phyloP scores from a whole-genome alignment of 2,888 invertebrate species.

The Beris morrisii region DNA sequence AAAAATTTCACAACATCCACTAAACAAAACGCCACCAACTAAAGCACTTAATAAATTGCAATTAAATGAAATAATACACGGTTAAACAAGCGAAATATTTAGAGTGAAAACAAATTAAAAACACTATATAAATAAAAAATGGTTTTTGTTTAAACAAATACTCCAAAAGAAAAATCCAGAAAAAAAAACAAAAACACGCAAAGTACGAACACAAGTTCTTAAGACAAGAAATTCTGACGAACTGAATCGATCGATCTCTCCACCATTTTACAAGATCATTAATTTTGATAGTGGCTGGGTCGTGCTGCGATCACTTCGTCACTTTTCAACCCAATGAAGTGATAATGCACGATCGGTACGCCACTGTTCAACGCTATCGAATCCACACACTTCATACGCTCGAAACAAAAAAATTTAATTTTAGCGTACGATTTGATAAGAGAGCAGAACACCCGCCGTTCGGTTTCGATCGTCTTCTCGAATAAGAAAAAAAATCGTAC shows the following conservation, averaged over 20 bases:
- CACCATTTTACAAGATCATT: background rate
- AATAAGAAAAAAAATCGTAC: no score
- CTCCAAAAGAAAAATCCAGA: slow-evolving; percentile 7
- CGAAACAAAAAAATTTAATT: background rate
- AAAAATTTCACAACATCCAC: slow-evolving; percentile 19
- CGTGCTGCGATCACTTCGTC: no score
- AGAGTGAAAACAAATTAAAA: no score
- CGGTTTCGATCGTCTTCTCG: background rate
- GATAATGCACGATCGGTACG: no score
- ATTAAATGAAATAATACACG: no score
- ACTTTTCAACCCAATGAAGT: no score
- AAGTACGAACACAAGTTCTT: slow-evolving; percentile 32
- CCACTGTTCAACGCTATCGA: no score
- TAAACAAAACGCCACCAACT: slow-evolving; percentile 19
- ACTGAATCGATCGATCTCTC: slow-evolving; percentile 26
- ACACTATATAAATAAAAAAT: slow-evolving; percentile 12
- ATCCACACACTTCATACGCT: no score
- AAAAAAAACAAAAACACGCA: slow-evolving; percentile 20
- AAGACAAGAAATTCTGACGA: slow-evolving; percentile 36
- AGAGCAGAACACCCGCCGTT: no score
- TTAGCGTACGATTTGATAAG: background rate
- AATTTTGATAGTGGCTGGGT: no score
- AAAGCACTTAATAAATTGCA: slow-evolving; percentile 6
- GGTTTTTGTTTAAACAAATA: slow-evolving; percentile 21
- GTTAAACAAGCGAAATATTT: no score